Evolutionary conservation across 2,113 vertebrate species (phyloP), one percentile per base, ranked within the genome.

Genomic region (Microcebus ravelobensis): DNA sequence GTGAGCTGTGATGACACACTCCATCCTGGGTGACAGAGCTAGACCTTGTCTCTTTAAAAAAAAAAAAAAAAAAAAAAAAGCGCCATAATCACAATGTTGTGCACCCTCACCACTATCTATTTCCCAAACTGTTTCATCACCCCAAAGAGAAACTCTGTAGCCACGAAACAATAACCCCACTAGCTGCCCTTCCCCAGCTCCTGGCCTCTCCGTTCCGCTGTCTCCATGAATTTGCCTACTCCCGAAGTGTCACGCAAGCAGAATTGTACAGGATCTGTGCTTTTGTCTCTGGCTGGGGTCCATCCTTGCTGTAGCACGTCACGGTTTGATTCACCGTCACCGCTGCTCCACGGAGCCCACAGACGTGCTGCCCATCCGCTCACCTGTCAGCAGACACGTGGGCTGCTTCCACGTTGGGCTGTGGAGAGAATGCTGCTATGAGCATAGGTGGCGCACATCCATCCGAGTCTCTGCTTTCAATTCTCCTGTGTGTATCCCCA

Each of bases 91-190:
- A 57, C 25, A 27, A 27, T 25, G 6, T 3, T 42, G 59, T 61
- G n/a, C 2, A 0, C 27, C 4, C 20, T 17, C 71, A 34, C 3
- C 55, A 18, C 3, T 0, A 15, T 2, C 18, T 15, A 48, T 48
- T 61, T 50, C 31, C 71, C 57, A 63, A 25, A 63, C 20, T 3
- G 36, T 29, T 25, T 18, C 42, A 36, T 12, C 59, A 20, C 23
- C 42, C 48, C 5, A 4, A n/a, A 8, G 0, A 23, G 57, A 45
- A 61, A 17, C 55, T 31, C 71, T 10, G 27, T 48, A 76, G 27
- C 73, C 14, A 31, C 10, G 5, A 31, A 48, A 48, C 42, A 48
- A 5, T 18, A 29, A 45, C 14, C 27, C 29, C 25, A 14, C 71
- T 61, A 12, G 9, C 25, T 25, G 10, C 59, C 11, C 61, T 63